Evolutionary conservation across 2,888 invertebrate species (phyloP), one percentile per base, ranked within the genome.

Genomic region (Drosophila meridiana): DNA sequence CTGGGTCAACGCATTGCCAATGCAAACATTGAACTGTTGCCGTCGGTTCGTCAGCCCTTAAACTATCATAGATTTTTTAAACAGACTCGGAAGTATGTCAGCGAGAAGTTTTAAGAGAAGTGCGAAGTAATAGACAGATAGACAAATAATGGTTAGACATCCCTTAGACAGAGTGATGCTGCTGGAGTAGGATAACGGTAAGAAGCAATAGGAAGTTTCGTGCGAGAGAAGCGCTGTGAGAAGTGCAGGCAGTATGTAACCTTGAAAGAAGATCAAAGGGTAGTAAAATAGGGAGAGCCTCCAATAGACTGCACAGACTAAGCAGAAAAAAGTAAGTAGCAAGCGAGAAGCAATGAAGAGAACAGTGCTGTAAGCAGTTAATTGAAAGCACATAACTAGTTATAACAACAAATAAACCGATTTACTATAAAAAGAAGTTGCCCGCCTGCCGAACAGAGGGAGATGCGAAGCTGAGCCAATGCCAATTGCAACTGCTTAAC

Each of bases 1-100:
- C 84, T 89, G 73, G 89, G 89, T 82, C 87, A 87, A 83, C 72
- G 79, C 77, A 89, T 84, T 89, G 79, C 68, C 82, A 89, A 82
- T 79, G 71, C 67, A 60, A 43, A 34, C 59, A 26, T 4, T 45
- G 20, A 11, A 45, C 11, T 45, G 45, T 9, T 6, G 45, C 26
- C 26, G 26, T 6, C 26, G 50, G 36, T 36, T 53, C 36, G 30
- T 2, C 20, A 20, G 57, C 13, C 26, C 30, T 32, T n/a, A 8
- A 42, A n/a, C 20, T 30, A 34, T 1, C 14, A 32, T 76, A 69
- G 76, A 77, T 73, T 57, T 60, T 52, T 20, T 32, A 59, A 28
- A 53, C 13, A 56, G 61, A 61, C 52, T 36, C 3, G 50, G 2
- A 42, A 56, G 7, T 13, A 13, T 32, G 32, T 20, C 43, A 57